Evolutionary conservation across 2,113 vertebrate species (phyloP), one percentile per base, ranked within the genome.

Genomic region (Corydoras sp.): DNA sequence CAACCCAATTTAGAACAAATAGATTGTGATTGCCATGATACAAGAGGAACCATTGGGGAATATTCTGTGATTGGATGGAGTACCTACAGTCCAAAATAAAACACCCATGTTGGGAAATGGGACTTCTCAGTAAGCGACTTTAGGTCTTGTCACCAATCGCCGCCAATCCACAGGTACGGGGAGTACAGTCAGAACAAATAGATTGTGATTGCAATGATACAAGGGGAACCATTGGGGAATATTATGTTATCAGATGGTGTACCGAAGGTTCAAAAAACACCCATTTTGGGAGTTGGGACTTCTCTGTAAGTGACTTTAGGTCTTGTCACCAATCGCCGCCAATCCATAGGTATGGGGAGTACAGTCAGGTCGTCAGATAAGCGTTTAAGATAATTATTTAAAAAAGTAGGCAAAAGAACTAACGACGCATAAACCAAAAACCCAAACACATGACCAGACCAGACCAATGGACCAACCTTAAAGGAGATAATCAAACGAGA

Each of bases 211-310:
- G 69, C 43, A 5, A 43, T 62, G 75, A 61, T 54, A 15, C n/a
- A 60, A 58, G 32, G 32, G 31, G 48, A 54, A 18, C 3, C 32
- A 35, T 35, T 15, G 11, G 30, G 48, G 58, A 18, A 49, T 32
- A 63, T 10, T 18, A 18, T 59, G 18, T 18, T 50, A 31, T 49
- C 50, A 63, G 72, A 68, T 71, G 76, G 72, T 64, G 76, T 61
- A 54, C 64, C 53, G 62, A 14, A 24, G 29, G 29, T 62, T 69
- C 69, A 79, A 76, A 62, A 58, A 48, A 76, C 61, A 76, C 64
- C 65, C 65, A 70, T 60, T 53, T 65, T 62, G 51, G n/a, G n/a
- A n/a, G n/a, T n/a, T n/a, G n/a, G n/a, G n/a, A n/a, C 73, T 76
- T 65, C 58, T 65, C 69, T 48, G 61, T 62, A 51, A 73, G 51